These are phyloP conservation scores for Acipenser ruthenus DNA, from an alignment of 2,797 vertebrate genomes.

Conservation along the genomic window DNA sequence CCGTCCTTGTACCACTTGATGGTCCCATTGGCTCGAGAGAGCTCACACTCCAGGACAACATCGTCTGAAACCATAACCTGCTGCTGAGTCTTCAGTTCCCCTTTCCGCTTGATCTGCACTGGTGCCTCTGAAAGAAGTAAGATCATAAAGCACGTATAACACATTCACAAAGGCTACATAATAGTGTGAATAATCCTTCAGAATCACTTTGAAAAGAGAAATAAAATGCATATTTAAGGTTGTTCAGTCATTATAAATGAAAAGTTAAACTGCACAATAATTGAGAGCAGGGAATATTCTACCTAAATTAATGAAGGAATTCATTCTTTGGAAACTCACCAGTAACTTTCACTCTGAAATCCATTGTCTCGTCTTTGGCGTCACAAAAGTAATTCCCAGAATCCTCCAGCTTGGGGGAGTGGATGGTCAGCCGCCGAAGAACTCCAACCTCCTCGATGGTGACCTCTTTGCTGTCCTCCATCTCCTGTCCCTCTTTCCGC, in stretches of 20 bases:
- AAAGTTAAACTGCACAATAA: no score
- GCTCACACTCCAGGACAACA: conserved; percentile 77
- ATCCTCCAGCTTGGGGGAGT: conserved; percentile 52
- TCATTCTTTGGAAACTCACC: conserved; percentile 52
- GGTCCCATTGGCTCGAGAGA: conserved; percentile 68
- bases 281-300: no score
- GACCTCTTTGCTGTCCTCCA: conserved; percentile 68
- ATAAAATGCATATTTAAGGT: no score
- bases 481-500: conserved; percentile 70
- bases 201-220: not conserved
- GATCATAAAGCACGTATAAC: not conserved
- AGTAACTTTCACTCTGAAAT: conserved; percentile 77
- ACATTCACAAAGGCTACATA: not conserved
- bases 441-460: conserved; percentile 70
- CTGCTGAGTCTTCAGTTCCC: conserved; percentile 48
- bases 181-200: not conserved
- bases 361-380: conserved; percentile 62
- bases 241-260: no score
- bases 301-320: no score
- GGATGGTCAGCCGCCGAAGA: conserved; percentile 67
- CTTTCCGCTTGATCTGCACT: conserved; percentile 67
- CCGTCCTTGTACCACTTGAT: conserved; percentile 89
- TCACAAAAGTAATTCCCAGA: conserved; percentile 78
- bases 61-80: conserved; percentile 69
- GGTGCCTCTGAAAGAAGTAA: conserved; percentile 60